Evolutionary conservation across 1,140 invertebrate genomes (phyloP).

Genomic region (Anagrus nilaparvatae): DNA sequence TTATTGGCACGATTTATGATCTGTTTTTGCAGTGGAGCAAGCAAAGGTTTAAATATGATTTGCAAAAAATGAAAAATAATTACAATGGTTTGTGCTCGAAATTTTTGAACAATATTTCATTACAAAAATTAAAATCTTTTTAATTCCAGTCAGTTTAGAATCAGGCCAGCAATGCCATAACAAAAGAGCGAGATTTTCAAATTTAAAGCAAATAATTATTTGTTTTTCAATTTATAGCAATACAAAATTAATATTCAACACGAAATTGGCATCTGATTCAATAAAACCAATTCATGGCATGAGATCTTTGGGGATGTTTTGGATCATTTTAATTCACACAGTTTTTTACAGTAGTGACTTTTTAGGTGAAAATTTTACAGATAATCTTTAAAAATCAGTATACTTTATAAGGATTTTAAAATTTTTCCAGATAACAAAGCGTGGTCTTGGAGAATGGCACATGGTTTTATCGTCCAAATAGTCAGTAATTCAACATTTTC

Average conservation of each 20-base stretch:
- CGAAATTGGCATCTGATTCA: constrained; percentile 21
- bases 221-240: constrained; percentile 41
- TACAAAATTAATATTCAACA: constrained; percentile 28
- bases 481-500: constrained; percentile 36
- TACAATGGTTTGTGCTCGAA: no score
- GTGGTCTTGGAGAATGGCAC: constrained; percentile 24
- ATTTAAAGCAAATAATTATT: constrained; percentile 25
- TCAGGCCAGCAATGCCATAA: no score
- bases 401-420: no score
- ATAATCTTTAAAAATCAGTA: no score
- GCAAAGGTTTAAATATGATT: constrained; percentile 1
- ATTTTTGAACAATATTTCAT: no score
- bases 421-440: constrained; percentile 34
- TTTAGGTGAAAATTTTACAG: constrained; percentile 25
- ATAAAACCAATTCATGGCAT: constrained; percentile 36
- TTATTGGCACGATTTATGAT: constrained; percentile 28
- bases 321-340: constrained; percentile 40
- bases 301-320: constrained; percentile 40
- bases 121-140: no score
- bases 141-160: no score
- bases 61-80: constrained; percentile 21
- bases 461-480: constrained; percentile 30
- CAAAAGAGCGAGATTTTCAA: no score
- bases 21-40: constrained; percentile 22
- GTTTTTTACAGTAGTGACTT: constrained; percentile 36